Evolutionary conservation across 2,797 vertebrate species (phyloP), one percentile per base, ranked within the genome.

Genomic region (Schizothorax lantsangensis): DNA sequence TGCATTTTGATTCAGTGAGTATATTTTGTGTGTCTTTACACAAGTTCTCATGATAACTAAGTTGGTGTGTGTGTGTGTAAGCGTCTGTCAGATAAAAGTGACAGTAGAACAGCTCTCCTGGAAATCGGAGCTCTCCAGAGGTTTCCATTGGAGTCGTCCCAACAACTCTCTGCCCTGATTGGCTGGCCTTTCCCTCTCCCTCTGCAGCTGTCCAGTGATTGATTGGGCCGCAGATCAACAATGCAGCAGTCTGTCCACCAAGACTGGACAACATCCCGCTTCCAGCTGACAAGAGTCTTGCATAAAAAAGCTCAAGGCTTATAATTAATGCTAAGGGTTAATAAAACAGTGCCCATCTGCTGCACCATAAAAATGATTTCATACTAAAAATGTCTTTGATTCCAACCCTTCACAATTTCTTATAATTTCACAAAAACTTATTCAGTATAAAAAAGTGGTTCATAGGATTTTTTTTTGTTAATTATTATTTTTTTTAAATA

Each of bases 71-170:
- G 40, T 85, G n/a, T 88, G 85, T 85, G 83, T 91, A 40, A 21
- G 62, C 66, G 84, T 15, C 21, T 85, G 89, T 88, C 86, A 6
- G 57, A 93, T 92, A 93, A 93, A 93, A 92, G 94, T 94, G 91
- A 90, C 92, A 91, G 91, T 93, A 92, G 90, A 93, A 15, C 74
- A 83, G 75, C 9, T 83, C 68, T 80, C 47, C 79, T 69, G 45
- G 81, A 86, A 69, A 52, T 81, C 23, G 19, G 68, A 26, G 33
- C 72, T 78, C 87, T 71, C 57, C 33, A 78, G 75, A 86, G 84
- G 79, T 85, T 86, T 79, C 30, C 3, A 68, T 33, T 81, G 68
- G 79, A 81, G 17, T 89, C 79, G 11, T 38, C n/a, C 77, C 84
- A 85, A 68, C 49, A 79, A 83, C 72, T 57, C 86, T 74, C 40